Evolutionary conservation across 2,888 invertebrate genomes (phyloP).

Genomic region (Agrotis clavis): DNA sequence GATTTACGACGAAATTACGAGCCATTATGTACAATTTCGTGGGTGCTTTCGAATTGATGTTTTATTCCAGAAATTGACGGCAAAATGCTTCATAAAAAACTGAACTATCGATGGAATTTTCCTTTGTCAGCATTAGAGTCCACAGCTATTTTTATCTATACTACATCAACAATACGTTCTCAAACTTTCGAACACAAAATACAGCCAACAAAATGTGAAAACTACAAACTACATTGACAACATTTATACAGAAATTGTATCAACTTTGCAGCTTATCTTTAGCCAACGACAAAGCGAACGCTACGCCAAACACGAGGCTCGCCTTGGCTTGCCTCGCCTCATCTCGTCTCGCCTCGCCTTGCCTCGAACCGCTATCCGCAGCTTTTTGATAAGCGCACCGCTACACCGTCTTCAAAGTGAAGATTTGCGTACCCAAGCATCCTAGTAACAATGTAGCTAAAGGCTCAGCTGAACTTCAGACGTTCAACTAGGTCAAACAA

Average conservation of each 20-base stretch:
- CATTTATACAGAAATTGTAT: slow-evolving; percentile 52
- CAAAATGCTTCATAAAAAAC: slow-evolving; percentile 11
- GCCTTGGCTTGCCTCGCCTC: slow-evolving; percentile 29
- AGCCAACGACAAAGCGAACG: slow-evolving; percentile 56
- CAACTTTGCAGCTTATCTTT: slow-evolving; percentile 61
- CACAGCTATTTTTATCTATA: slow-evolving; percentile 6
- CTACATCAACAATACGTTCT: slow-evolving; percentile 22
- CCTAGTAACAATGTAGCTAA: slow-evolving; percentile 55
- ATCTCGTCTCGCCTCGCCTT: slow-evolving; percentile 40
- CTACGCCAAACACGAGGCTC: slow-evolving; percentile 46
- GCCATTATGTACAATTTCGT: slow-evolving; percentile 45
- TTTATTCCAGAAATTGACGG: slow-evolving; percentile 1
- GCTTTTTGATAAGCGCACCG: slow-evolving; percentile 63
- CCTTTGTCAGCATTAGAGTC: background rate
- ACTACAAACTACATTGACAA: slow-evolving; percentile 53
- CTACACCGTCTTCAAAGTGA: slow-evolving; percentile 58
- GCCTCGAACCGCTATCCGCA: slow-evolving; percentile 47
- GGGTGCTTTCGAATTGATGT: slow-evolving; percentile 13
- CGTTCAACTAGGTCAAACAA: slow-evolving; percentile 53
- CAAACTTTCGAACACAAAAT: slow-evolving; percentile 42
- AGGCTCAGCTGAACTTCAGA: slow-evolving; percentile 45
- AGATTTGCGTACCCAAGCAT: slow-evolving; percentile 57
- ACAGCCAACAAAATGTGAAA: slow-evolving; percentile 43
- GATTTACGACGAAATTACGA: slow-evolving; percentile 48
- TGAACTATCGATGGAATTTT: background rate